A percentile compares a stretch with the other conserved stretches of the same genome.
Conservation (phyloP, 2,888 invertebrate species). For the Drosophila falleni region DNA sequence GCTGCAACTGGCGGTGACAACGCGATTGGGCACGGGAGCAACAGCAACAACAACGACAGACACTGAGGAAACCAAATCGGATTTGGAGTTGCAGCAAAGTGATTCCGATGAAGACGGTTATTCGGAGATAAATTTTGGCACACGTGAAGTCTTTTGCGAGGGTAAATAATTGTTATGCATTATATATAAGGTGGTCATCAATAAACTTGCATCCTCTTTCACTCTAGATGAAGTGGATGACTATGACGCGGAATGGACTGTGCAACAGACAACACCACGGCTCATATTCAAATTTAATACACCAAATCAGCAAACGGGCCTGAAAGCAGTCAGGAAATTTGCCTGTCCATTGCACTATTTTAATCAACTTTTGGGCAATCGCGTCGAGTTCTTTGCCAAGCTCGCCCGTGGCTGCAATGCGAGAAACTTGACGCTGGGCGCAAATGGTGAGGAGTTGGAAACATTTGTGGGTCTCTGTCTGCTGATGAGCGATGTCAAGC, state of each 20-base stretch:
- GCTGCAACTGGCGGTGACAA: slow-evolving; percentile 39
- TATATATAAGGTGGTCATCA: not conserved
- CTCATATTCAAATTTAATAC: slow-evolving; percentile 60
- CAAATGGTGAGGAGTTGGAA: slow-evolving; percentile 60
- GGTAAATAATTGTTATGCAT: slow-evolving; percentile 45
- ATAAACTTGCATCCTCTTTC: not conserved
- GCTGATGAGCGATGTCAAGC: slow-evolving; percentile 63
- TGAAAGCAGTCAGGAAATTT: slow-evolving; percentile 38
- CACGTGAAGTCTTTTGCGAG: slow-evolving; percentile 60
- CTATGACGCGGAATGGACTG: slow-evolving; percentile 70
- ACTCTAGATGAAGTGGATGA: slow-evolving; percentile 55
- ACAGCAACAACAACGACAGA: slow-evolving; percentile 1
- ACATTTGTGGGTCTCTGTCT: slow-evolving; percentile 65
- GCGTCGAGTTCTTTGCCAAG: slow-evolving; percentile 51
- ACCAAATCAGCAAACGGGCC: slow-evolving; percentile 36
- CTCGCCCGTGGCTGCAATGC: slow-evolving; percentile 55
- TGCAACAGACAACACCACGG: slow-evolving; percentile 43
- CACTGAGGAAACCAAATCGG: slow-evolving; percentile 30
- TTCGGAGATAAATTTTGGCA: slow-evolving; percentile 60
- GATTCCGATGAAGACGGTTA: slow-evolving; percentile 77
- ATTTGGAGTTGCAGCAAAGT: slow-evolving; percentile 65
- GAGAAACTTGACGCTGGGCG: not conserved
- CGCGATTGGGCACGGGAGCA: not conserved
- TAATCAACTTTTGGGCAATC: slow-evolving; percentile 55
- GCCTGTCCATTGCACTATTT: slow-evolving; percentile 57